Percentiles rank a stretch among this genome's conserved stretches.
phyloP scores from a whole-genome alignment of 2,797 vertebrate species.

The Gastrophryne carolinensis region DNA sequence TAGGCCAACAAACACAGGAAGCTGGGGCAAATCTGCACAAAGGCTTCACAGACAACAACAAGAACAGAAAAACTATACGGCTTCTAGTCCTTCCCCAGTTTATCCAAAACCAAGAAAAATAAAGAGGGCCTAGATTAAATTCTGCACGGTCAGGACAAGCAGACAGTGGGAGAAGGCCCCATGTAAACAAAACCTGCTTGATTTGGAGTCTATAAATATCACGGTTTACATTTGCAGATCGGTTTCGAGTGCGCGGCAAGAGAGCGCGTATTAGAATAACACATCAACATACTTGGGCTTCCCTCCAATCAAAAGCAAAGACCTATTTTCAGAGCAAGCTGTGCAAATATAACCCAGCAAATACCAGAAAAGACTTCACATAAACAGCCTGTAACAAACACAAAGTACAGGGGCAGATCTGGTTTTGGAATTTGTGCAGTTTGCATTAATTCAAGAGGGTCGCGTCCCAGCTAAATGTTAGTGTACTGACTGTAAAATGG shows the following conservation, averaged over 20 bases:
- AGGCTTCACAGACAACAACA: too few species aligned
- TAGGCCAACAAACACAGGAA: too few species aligned
- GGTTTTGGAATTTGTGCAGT: not conserved
- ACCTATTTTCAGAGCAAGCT: conserved; percentile 5
- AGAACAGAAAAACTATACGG: too few species aligned
- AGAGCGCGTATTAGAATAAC: not conserved
- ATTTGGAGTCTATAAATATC: conserved; percentile 39
- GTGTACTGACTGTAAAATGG: too few species aligned
- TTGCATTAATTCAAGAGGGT: too few species aligned
- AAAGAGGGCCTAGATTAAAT: too few species aligned
- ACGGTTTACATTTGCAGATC: not conserved
- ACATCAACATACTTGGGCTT: conserved; percentile 18
- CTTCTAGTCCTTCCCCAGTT: too few species aligned
- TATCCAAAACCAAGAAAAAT: too few species aligned
- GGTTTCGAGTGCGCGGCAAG: not conserved
- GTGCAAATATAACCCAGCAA: not conserved
- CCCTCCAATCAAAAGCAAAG: conserved; percentile 20
- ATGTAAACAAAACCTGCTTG: not conserved
- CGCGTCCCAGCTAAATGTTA: too few species aligned
- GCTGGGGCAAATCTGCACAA: too few species aligned
- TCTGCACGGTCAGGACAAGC: not conserved
- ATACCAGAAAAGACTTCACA: not conserved
- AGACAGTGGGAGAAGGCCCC: not conserved
- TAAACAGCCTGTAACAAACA: conserved; percentile 1
- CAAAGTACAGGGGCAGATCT: not conserved